Percentiles rank a stretch among this genome's conserved stretches.
Conservation (phyloP, 2,888 invertebrate genomes). For the Sinotaia quadrata region DNA sequence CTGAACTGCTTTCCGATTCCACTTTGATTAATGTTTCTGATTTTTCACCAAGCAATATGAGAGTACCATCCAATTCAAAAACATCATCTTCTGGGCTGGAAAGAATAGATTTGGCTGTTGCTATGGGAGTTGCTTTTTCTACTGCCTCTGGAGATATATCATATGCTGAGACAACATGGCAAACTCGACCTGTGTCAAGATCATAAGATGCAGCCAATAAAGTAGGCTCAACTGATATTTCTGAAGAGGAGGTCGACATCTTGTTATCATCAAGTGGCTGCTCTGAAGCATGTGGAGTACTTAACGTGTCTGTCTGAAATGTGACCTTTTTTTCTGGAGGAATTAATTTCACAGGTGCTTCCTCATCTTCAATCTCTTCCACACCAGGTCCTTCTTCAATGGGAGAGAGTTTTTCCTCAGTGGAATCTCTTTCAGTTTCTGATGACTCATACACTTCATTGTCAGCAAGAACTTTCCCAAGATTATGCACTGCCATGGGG, state of each 20-base stretch:
- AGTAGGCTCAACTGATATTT: conserved; percentile 86
- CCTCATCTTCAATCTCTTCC: conserved; percentile 51
- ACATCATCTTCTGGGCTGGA: conserved; percentile 73
- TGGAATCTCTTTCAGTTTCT: conserved; percentile 63
- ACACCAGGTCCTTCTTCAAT: conserved; percentile 59
- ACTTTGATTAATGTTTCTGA: conserved; percentile 48
- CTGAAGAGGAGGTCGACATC: conserved; percentile 80
- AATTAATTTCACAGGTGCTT: conserved; percentile 42
- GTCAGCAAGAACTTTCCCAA: conserved; percentile 55
- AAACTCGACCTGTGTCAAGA: conserved; percentile 74
- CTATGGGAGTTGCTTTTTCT: conserved; percentile 77
- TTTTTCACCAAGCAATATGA: conserved; percentile 17
- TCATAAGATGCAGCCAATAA: conserved; percentile 91
- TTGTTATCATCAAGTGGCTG: conserved; percentile 63
- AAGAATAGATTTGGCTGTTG: conserved; percentile 65
- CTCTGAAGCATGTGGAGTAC: conserved; percentile 43
- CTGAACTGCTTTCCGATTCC: conserved; percentile 37
- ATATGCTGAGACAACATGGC: conserved; percentile 69
- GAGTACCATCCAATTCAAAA: conserved; percentile 70
- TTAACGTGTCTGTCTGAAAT: conserved; percentile 54
- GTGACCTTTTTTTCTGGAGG: conserved; percentile 56
- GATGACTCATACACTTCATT: conserved; percentile 64
- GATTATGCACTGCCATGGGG: conserved; percentile 55
- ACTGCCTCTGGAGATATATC: conserved; percentile 70
- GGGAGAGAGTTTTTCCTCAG: conserved; percentile 64